A percentile compares a stretch with the other conserved stretches of the same genome.
These are phyloP conservation scores for Cricetomys ansorgei DNA, from an alignment of 2,113 vertebrate species.

Conservation along the genomic window DNA sequence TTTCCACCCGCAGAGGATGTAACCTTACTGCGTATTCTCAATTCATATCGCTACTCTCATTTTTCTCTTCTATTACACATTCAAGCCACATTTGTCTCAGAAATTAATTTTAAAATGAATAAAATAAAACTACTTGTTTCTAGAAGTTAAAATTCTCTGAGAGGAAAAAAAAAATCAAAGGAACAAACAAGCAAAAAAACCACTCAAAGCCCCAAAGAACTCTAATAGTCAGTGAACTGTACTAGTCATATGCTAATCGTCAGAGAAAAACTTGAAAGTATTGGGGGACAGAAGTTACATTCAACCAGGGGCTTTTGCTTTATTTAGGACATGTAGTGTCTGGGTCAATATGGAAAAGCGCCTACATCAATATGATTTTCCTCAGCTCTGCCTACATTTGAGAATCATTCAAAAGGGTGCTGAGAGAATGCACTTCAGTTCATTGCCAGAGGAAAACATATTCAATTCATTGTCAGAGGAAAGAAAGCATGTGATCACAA, in stretches of 20 bases:
- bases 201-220: neutral
- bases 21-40: constrained; percentile 4
- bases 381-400: constrained; percentile 22
- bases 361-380: neutral
- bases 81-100: neutral
- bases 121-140: neutral
- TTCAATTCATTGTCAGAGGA: neutral
- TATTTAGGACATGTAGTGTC: neutral
- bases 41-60: neutral
- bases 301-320: neutral
- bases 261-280: neutral
- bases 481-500: neutral
- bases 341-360: neutral
- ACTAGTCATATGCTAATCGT: neutral
- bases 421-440: neutral
- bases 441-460: neutral
- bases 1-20: constrained; percentile 34
- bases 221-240: neutral
- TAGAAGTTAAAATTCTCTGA: neutral
- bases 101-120: constrained; percentile 58
- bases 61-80: neutral
- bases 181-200: neutral
- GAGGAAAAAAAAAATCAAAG: neutral
- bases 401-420: neutral
- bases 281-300: neutral